Evolutionary conservation across 1,140 invertebrate species (phyloP).

Genomic region (Pogonognathellus flavescens): DNA sequence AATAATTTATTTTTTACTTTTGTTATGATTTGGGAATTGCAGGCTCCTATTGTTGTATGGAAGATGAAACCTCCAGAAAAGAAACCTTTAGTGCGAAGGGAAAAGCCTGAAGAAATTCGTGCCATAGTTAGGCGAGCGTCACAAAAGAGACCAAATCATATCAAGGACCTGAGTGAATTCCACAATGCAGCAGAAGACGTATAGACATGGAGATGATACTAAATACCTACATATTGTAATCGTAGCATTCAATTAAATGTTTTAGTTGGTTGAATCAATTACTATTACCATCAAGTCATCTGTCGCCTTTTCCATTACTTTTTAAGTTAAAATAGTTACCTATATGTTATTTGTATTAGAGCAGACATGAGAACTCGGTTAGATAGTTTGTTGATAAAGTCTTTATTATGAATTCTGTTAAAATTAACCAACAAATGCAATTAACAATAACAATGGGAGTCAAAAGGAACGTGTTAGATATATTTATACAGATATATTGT

Average conservation of each 20-base stretch:
- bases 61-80: constrained; percentile 80
- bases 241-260: not conserved
- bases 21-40: constrained; percentile 58
- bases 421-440: constrained; percentile 26
- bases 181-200: constrained; percentile 65
- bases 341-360: not conserved
- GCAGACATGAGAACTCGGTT: not conserved
- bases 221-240: not conserved
- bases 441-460: not conserved
- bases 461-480: no score
- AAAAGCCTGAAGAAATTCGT: constrained; percentile 73
- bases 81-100: constrained; percentile 76
- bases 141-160: constrained; percentile 72
- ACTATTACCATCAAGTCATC: not conserved
- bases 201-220: not conserved
- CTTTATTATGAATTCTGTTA: not conserved
- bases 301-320: not conserved
- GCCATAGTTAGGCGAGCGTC: constrained; percentile 74
- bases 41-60: constrained; percentile 77
- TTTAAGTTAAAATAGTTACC: constrained; percentile 16
- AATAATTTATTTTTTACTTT: no score
- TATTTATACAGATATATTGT: not conserved
- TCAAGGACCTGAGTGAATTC: constrained; percentile 72
- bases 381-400: not conserved
- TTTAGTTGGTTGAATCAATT: not conserved